These are phyloP conservation scores for Drosophila biarmipes DNA, from an alignment of 1,140 invertebrate genomes.

Conservation along the genomic window DNA sequence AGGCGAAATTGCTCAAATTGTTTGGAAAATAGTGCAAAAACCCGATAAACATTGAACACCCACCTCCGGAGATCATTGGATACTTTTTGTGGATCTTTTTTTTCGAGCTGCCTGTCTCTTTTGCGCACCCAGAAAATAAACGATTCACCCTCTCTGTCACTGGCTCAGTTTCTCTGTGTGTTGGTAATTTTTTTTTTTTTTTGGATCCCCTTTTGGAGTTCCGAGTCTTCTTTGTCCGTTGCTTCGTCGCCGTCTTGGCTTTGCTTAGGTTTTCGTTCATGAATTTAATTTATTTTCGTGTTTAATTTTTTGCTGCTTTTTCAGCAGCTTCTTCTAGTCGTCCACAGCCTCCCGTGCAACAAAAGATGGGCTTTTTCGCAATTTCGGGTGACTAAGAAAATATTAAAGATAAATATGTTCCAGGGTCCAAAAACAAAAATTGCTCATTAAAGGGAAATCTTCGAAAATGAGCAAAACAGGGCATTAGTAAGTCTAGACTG, in stretches of 20 bases:
- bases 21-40: constrained; percentile 43
- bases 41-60: constrained; percentile 38
- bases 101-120: constrained; percentile 61
- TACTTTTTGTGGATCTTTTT: constrained; percentile 48
- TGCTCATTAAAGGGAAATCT: background rate
- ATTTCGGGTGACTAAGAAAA: constrained; percentile 41
- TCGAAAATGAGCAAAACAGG: background rate
- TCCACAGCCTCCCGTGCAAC: constrained; percentile 35
- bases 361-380: constrained; percentile 44
- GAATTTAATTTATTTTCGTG: constrained; percentile 75
- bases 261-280: constrained; percentile 74
- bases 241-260: constrained; percentile 59
- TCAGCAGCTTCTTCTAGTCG: constrained; percentile 34
- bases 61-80: constrained; percentile 27
- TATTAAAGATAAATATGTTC: constrained; percentile 2
- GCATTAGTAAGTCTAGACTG: too few relatives aligned
- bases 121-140: constrained; percentile 53
- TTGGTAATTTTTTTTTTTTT: constrained; percentile 25
- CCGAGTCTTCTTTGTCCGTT: constrained; percentile 48
- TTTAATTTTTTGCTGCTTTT: constrained; percentile 57
- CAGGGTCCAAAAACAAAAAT: background rate
- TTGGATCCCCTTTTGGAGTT: constrained; percentile 42
- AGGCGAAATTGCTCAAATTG: constrained; percentile 57
- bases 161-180: constrained; percentile 41
- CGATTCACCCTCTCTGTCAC: constrained; percentile 33